Evolutionary conservation across 2,888 invertebrate genomes (phyloP), one percentile per base, ranked within the genome.

Genomic region (Chironomus riparius): DNA sequence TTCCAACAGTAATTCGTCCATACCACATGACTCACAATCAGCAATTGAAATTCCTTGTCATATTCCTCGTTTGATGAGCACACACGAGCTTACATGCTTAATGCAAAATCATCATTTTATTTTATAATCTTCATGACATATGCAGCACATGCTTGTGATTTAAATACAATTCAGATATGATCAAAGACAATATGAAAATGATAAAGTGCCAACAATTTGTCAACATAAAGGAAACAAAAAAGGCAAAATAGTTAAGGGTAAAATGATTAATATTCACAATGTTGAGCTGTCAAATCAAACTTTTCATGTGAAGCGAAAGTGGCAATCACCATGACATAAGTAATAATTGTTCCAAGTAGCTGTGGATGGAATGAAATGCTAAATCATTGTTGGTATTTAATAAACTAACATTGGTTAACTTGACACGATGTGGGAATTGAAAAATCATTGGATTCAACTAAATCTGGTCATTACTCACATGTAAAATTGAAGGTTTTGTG

Each of bases 251-350:
- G 38, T 38, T 38, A 10, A 56, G 6, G n/a, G 56, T 2, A 15
- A 56, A 56, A 24, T 70, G 22, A 72, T 62, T 28, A 56, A 15
- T 61, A 50, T 22, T 18, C 15, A 38, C 72, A 72, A 15, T 56
- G 38, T 24, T 10, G 10, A n/a, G 61, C 28, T 18, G 72, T 28
- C 47, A 61, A 28, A 24, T 62, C 62, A 15, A 72, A 72, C 61
- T 72, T 72, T 4, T 72, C 72, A 15, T 24, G 56, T 7, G 15
- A 24, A 5, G 47, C 7, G 47, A 72, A 72, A n/a, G n/a, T 72
- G 61, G 62, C 62, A 13, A 72, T 72, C 6, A 72, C 72, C 61
- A 72, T 61, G 18, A 72, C 62, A 13, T 72, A 72, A 21, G 72
- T 72, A 22, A 72, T 72, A 12, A 61, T 62, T n/a, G 61, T 72